These are phyloP conservation scores for Apteryx owenii DNA, from an alignment of 2,113 vertebrate genomes.

Conservation along the genomic window DNA sequence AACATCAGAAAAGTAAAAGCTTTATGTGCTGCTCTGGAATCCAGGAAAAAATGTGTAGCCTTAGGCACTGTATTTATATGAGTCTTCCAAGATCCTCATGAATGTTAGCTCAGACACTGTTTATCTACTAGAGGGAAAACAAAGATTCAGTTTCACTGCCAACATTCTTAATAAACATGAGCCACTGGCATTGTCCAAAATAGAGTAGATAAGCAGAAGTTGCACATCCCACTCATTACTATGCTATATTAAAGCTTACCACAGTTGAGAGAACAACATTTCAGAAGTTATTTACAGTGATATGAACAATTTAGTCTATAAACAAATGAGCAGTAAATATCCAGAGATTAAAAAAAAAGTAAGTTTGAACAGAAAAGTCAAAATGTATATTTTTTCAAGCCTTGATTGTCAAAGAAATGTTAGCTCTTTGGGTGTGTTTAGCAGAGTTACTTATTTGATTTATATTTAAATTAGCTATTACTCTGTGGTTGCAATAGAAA, in stretches of 20 bases:
- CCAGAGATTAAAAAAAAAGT: constrained; percentile 33
- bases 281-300: constrained; percentile 68
- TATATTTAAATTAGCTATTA: background rate
- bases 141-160: constrained; percentile 59
- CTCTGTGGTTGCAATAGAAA: background rate
- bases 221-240: constrained; percentile 67
- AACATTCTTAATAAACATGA: constrained; percentile 70
- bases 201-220: constrained; percentile 72
- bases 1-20: constrained; percentile 62
- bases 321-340: constrained; percentile 70
- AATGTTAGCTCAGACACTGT: constrained; percentile 58
- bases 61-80: constrained; percentile 61
- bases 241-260: constrained; percentile 59
- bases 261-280: constrained; percentile 70
- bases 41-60: constrained; percentile 34
- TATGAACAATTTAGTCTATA: constrained; percentile 66
- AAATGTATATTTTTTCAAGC: background rate
- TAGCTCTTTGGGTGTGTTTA: background rate
- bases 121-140: constrained; percentile 60
- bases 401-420: background rate
- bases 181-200: constrained; percentile 58
- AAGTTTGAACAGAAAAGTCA: constrained; percentile 47
- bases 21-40: constrained; percentile 33
- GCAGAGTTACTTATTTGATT: constrained; percentile 6
- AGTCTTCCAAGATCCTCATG: constrained; percentile 59